Percentiles rank a stretch among this genome's conserved stretches.
These are phyloP conservation scores for Osmerus eperlanus DNA, from an alignment of 2,113 vertebrate species.

Conservation along the genomic window DNA sequence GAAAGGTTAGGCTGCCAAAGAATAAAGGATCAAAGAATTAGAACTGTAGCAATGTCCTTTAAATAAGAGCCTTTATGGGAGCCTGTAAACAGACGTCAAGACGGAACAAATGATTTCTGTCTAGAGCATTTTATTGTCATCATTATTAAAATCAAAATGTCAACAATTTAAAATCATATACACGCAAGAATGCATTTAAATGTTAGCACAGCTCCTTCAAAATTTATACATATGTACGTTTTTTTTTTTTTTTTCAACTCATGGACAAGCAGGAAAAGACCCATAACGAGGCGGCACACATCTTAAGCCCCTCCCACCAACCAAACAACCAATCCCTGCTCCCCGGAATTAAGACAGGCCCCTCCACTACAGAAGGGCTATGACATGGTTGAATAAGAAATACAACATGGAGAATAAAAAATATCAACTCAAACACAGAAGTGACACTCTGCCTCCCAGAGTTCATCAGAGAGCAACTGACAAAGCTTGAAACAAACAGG, in stretches of 20 bases:
- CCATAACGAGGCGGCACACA: conserved; percentile 43
- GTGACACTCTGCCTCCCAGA: conserved; percentile 33
- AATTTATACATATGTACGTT: conserved; percentile 96
- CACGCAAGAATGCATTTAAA: conserved; percentile 84
- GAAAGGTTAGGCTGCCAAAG: no score
- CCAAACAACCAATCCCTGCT: conserved; percentile 46
- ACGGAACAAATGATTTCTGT: conserved; percentile 76
- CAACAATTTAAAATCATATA: conserved; percentile 96
- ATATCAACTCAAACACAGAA: conserved; percentile 15
- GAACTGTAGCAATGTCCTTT: no score
- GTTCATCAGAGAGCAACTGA: no score
- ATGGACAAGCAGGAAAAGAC: conserved; percentile 49
- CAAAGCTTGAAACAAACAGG: no score
- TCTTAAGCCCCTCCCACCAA: conserved; percentile 22
- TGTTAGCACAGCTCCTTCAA: conserved; percentile 91
- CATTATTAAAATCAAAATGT: conserved; percentile 94
- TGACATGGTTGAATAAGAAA: conserved; percentile 25
- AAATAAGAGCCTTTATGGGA: no score
- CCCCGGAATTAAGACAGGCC: conserved; percentile 57
- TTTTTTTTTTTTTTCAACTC: conserved; percentile 64
- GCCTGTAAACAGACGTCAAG: conserved; percentile 37
- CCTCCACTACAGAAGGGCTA: conserved; percentile 30
- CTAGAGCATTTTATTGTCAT: conserved; percentile 80
- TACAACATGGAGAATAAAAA: conserved; percentile 28
- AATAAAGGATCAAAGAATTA: no score